Percentiles rank a stretch among this genome's conserved stretches.
Evolutionary conservation across 2,113 vertebrate species (phyloP).

Genomic region (Hemiscyllium ocellatum): DNA sequence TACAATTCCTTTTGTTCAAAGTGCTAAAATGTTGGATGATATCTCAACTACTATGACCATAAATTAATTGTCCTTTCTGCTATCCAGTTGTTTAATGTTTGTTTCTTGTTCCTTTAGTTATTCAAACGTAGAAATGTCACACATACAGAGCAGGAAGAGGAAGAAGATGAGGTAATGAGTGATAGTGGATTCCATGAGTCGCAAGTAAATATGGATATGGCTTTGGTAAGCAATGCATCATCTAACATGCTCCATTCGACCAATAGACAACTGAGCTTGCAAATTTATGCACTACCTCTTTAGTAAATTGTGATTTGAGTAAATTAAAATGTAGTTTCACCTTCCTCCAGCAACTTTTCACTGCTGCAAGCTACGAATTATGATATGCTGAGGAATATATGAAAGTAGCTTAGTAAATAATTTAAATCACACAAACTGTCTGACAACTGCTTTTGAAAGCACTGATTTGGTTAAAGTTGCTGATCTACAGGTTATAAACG

Average conservation of each 20-base stretch:
- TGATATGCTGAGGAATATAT: background rate
- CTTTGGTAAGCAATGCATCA: conserved; percentile 60
- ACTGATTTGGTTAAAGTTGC: background rate
- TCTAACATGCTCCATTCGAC: background rate
- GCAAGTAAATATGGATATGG: conserved; percentile 88
- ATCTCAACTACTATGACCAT: background rate
- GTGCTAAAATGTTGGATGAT: background rate
- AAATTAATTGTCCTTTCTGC: background rate
- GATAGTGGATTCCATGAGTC: conserved; percentile 91
- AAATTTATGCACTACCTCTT: background rate
- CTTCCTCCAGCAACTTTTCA: background rate
- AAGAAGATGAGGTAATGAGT: conserved; percentile 92
- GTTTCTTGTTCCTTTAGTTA: conserved; percentile 58
- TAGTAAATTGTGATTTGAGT: background rate
- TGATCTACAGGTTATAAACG: background rate
- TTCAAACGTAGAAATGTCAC: conserved; percentile 96
- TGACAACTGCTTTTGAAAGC: background rate
- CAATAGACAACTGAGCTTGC: background rate
- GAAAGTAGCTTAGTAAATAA: background rate
- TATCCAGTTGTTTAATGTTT: background rate
- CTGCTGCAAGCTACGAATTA: background rate
- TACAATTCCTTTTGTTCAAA: background rate
- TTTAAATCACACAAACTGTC: background rate
- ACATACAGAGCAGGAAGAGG: conserved; percentile 72
- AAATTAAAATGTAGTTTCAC: background rate